Base-by-base conservation (phyloP, 2,888 invertebrate species). In the Cataglyphis albicans region DNA sequence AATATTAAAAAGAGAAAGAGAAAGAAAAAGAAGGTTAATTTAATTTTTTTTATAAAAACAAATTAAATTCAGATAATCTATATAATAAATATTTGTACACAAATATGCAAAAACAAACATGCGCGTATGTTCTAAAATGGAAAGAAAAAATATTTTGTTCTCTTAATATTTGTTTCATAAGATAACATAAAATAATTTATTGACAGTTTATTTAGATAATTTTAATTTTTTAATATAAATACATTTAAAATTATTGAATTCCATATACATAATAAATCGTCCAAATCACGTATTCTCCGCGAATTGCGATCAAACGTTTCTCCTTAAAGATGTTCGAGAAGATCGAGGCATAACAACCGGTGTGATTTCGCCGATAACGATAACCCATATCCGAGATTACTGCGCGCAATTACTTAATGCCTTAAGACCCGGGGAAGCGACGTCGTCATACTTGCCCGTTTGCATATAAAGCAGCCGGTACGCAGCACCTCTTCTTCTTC, bases 321-420 rank as follows among this genome's bases (percentile, higher is more conserved):
- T 32, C 15, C 32, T 32, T 4, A 29, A 48, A 80, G 41, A 41
- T 64, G 55, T 61, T 52, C 63, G 64, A 25, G 44, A 64, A 41
- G 80, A 82, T 81, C 82, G 67, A 57, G 64, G 57, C 73, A 83
- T 83, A 74, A 83, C 59, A n/a, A 88, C 59, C 25, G 57, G 25
- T 52, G 83, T 48, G 86, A 87, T 82, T 65, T 81, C 38, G 57
- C 80, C 18, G 87, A 84, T 85, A 82, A 86, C 91, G 91, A 93
- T 92, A 93, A 92, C 91, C 91, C 90, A 91, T 91, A 92, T 92
- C 91, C 90, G 84, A 91, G 90, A 92, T 92, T 91, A 90, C 91
- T 88, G 83, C 83, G 88, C 86, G 88, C 92, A 92, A 93, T 93
- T 93, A 93, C 93, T 93, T 92, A 93, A 88, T 89, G 85, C 86